Evolutionary conservation across 1,140 invertebrate species (phyloP).

Genomic region (Euura lappo): DNA sequence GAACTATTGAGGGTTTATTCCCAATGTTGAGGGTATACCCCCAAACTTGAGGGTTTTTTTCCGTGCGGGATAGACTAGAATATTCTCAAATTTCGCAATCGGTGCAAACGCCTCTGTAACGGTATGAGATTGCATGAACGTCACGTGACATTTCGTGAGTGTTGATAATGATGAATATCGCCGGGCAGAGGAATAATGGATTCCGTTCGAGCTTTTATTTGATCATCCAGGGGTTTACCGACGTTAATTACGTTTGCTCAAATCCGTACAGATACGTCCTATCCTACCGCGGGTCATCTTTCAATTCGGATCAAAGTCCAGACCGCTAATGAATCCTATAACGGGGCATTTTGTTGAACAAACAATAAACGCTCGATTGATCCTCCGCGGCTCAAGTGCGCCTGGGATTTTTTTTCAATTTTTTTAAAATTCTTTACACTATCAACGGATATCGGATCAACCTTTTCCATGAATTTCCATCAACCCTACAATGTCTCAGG

Average conservation of each 20-base stretch:
- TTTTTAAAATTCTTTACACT: background rate
- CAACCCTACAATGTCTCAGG: background rate
- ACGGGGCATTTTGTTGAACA: background rate
- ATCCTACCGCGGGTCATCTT: background rate
- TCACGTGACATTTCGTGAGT: background rate
- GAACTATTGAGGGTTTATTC: no score
- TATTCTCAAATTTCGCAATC: no score
- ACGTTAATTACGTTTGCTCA: background rate
- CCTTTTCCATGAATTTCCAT: background rate
- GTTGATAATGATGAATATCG: constrained; percentile 1
- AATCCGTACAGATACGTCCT: background rate
- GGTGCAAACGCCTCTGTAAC: background rate
- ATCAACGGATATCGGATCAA: no score
- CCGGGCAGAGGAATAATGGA: background rate
- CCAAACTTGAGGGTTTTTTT: no score
- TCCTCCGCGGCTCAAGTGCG: background rate
- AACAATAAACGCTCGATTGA: background rate
- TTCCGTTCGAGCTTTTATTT: background rate
- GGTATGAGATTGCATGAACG: background rate
- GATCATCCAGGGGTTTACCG: background rate
- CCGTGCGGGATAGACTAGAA: background rate
- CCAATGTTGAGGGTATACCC: no score
- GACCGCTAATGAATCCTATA: background rate
- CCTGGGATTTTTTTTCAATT: background rate
- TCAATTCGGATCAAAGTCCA: background rate